A percentile compares a stretch with the other conserved stretches of the same genome.
These are phyloP conservation scores for Cetoscarus ocellatus DNA, from an alignment of 2,797 vertebrate genomes.

Conservation along the genomic window DNA sequence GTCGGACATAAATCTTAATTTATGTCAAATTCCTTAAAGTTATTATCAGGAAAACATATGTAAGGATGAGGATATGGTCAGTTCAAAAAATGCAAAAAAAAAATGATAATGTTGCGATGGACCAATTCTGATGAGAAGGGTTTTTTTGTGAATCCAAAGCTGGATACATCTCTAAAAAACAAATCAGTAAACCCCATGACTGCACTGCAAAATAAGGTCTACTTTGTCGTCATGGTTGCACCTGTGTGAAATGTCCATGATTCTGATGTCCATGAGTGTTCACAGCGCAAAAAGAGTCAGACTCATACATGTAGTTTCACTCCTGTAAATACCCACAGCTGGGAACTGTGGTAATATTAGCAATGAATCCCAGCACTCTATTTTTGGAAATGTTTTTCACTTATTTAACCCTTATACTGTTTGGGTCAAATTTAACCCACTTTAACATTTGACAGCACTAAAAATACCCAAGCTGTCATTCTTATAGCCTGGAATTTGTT, in stretches of 20 bases:
- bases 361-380: too few relatives aligned
- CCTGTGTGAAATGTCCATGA: not conserved
- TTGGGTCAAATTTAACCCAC: too few relatives aligned
- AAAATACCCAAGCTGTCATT: too few relatives aligned
- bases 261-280: not conserved
- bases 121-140: not conserved
- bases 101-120: too few relatives aligned
- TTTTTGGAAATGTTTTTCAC: too few relatives aligned
- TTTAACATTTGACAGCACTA: too few relatives aligned
- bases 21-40: not conserved
- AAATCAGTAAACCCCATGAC: not conserved
- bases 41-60: not conserved
- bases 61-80: not conserved
- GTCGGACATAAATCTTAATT: not conserved
- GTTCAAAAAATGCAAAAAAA: too few relatives aligned
- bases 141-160: not conserved
- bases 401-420: too few relatives aligned
- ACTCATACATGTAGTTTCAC: not conserved
- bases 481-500: too few relatives aligned
- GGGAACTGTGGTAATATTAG: not conserved
- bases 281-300: not conserved
- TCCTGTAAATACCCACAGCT: not conserved
- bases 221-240: too few relatives aligned
- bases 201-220: not conserved
- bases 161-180: not conserved